Conservation (phyloP, 2,797 vertebrate species). For the Eptatretus atami region DNA sequence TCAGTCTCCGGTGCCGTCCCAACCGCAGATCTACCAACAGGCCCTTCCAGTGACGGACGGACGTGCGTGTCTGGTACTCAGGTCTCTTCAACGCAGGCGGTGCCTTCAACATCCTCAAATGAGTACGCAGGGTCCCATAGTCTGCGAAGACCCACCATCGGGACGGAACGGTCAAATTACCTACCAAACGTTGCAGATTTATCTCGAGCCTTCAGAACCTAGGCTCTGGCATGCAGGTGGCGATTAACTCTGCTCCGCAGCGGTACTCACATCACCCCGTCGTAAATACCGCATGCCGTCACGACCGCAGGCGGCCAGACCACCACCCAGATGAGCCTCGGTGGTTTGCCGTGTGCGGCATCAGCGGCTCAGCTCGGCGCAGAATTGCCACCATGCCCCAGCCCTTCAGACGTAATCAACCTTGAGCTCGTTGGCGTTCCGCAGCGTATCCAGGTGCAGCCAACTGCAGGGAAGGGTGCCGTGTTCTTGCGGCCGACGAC, state of each 20-base stretch:
- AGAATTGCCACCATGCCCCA: conserved; percentile 67
- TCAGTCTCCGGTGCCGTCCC: background rate
- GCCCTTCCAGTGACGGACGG: conserved; percentile 33
- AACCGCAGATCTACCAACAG: conserved; percentile 19
- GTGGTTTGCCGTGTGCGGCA: conserved; percentile 8
- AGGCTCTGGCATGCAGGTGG: conserved; percentile 50
- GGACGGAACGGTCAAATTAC: conserved; percentile 71
- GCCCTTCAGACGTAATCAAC: conserved; percentile 91
- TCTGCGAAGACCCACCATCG: conserved; percentile 52
- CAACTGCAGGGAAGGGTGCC: conserved; percentile 67
- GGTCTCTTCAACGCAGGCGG: conserved; percentile 35
- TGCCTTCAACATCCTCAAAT: conserved; percentile 34
- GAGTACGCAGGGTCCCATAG: conserved; percentile 55
- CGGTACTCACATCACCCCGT: conserved; percentile 77
- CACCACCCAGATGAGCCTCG: background rate
- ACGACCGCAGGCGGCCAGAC: conserved; percentile 22
- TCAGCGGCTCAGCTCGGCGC: conserved; percentile 49
- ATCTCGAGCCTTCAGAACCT: conserved; percentile 12
- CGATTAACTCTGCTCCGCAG: conserved; percentile 52
- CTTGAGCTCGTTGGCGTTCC: conserved; percentile 46
- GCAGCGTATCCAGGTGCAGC: conserved; percentile 66
- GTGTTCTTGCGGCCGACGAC: conserved; percentile 34
- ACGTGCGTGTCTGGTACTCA: conserved; percentile 28
- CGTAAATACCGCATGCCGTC: conserved; percentile 32
- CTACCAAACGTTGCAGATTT: conserved; percentile 59